Base-by-base conservation (phyloP, 1,140 invertebrate genomes). In the Caenorhabditis tropicalis region DNA sequence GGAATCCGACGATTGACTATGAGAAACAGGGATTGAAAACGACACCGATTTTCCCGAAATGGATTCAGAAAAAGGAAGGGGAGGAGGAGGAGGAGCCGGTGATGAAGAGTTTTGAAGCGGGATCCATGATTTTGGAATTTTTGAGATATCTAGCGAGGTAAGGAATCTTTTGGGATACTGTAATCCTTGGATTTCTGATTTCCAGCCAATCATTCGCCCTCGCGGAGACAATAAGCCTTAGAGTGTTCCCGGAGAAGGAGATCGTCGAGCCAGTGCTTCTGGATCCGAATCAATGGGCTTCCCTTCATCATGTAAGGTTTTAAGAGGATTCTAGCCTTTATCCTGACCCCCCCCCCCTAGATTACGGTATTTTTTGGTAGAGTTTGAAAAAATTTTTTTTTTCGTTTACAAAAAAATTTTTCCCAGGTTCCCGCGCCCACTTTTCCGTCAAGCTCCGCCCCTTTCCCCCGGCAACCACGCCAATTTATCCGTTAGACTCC, bases 121-220 rank as follows among this genome's bases (percentile, higher is more conserved):
- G 58, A 36, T 7, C 21, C 6, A 60, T 51, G 43, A 29, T 84
- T 10, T 21, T 84, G 3, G 79, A 84, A 3, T 84, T 84, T 33
- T 58, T 84, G 27, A 65, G 83, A 65, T 84, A 84, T 58, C 21
- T 84, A 21, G 83, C 46, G 29, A 81, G 79, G 79, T 80, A 49
- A 29, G n/a, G 16, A 21, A 79, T 9, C 12, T 12, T n/a, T 0
- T 36, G 10, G 0, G 12, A 9, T 15, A 0, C 0, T 10, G n/a
- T 19, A 80, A 80, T 16, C 9, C 4, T 39, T 6, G 10, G 15
- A 7, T 6, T 24, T 29, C n/a, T 80, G 2, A 53, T 31, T 29
- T 80, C 24, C 79, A 83, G 83, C 21, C 83, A 84, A 53, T 48
- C 58, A 5, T 84, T 84, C 56, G 70, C 48, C 15, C 49, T 80